A percentile compares a stretch with the other conserved stretches of the same genome.
Evolutionary conservation across 2,113 vertebrate genomes (phyloP).

Genomic region (Ariopsis seemanni): DNA sequence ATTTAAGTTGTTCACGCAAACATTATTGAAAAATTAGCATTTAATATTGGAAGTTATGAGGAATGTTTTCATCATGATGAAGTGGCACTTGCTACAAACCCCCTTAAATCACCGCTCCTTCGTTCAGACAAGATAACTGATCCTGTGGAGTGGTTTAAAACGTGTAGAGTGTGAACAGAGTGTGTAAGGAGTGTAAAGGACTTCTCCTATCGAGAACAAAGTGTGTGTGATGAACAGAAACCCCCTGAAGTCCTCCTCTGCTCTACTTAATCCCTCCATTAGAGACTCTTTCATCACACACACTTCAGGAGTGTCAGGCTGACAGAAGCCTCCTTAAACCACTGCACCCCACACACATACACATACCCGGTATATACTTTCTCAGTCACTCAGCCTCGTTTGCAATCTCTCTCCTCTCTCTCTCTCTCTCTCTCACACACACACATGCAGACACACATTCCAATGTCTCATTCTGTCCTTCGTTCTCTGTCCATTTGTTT

Average conservation of each 20-base stretch:
- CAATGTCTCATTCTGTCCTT: neutral
- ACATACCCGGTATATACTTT: neutral
- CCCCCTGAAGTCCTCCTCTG: slow-evolving; percentile 63
- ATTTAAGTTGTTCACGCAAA: too few species aligned
- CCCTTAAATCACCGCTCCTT: neutral
- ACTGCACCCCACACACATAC: slow-evolving; percentile 40
- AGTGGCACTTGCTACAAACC: neutral
- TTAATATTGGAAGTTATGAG: too few species aligned
- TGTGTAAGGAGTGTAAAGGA: slow-evolving; percentile 13
- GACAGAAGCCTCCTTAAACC: slow-evolving; percentile 22
- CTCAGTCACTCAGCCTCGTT: neutral
- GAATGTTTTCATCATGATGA: too few species aligned
- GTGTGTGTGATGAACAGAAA: slow-evolving; percentile 64
- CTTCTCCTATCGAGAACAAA: slow-evolving; percentile 61
- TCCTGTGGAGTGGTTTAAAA: neutral
- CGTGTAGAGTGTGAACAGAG: neutral
- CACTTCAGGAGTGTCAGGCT: slow-evolving; percentile 31
- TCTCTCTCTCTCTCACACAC: slow-evolving; percentile 8
- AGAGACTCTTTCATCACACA: slow-evolving; percentile 52
- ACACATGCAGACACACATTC: slow-evolving; percentile 14
- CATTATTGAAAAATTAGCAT: too few species aligned
- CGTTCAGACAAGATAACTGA: neutral
- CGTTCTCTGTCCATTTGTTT: neutral
- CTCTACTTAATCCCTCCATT: slow-evolving; percentile 70
- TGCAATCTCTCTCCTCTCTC: neutral